Base-by-base conservation (phyloP, 2,888 invertebrate genomes). In the Eupithecia insigniata region DNA sequence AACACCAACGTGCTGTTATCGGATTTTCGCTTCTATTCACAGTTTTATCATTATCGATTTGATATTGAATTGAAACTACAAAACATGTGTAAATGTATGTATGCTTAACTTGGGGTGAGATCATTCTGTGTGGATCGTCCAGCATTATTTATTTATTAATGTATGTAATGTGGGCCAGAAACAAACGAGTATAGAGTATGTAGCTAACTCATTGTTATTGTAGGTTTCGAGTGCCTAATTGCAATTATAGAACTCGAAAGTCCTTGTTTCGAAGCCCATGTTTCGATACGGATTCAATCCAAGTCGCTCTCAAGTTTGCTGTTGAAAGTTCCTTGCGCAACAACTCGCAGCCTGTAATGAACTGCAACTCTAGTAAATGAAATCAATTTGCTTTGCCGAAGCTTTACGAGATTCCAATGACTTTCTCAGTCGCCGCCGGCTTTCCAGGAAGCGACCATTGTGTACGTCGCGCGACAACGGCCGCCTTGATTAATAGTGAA, bases 1-100 rank as follows among this genome's bases (percentile, higher is more conserved):
- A 92, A 91, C 85, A 87, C 89, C 87, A 85, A 89, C 89, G 89
- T 91, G 90, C 88, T 85, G 81, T 88, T 87, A 87, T 85, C 80
- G 73, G 84, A 89, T 88, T 88, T 83, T 86, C 84, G 84, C 80
- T 83, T 84, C 83, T 87, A 86, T 86, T 85, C 82, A 77, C 79
- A 67, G 72, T 73, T 74, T 74, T 76, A 66, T 46, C n/a, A 46
- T 46, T 46, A 46, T 46, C 46, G 46, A 46, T 46, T 18, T n/a
- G 2, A 46, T 46, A 46, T 46, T 46, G 46, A 18, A n/a, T 46
- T 18, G n/a, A n/a, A n/a, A 46, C n/a, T n/a, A 46, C n/a, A 7
- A 43, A 43, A 18, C 43, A 43, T n/a, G 8, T 3, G n/a, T 46
- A 39, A 18, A 16, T 18, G 14, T 39, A 16, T 39, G 39, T 18